These are phyloP conservation scores for Chironomus riparius DNA, from an alignment of 2,888 invertebrate genomes.

Conservation along the genomic window DNA sequence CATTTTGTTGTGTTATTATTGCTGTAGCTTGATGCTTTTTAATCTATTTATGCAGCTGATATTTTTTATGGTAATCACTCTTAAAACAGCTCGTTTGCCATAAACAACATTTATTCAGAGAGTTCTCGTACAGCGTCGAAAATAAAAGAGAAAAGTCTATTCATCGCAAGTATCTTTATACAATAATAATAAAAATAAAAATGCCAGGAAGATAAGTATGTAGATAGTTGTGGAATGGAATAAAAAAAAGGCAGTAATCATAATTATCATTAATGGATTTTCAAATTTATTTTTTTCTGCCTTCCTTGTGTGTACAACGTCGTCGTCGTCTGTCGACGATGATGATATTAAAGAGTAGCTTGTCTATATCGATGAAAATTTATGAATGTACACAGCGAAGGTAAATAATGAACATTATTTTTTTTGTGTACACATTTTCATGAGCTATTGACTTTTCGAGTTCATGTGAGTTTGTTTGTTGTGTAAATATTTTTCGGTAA, in stretches of 20 bases:
- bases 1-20: too few species aligned
- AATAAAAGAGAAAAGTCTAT: neutral
- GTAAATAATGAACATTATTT: neutral
- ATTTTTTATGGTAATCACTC: slow-evolving; percentile 9
- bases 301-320: neutral
- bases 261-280: neutral
- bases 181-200: neutral
- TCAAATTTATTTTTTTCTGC: neutral
- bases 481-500: neutral
- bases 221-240: too few species aligned
- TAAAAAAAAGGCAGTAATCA: neutral
- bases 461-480: neutral
- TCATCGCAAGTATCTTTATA: too few species aligned
- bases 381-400: neutral
- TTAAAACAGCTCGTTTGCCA: neutral
- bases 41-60: slow-evolving; percentile 12
- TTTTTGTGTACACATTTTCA: neutral
- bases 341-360: neutral
- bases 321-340: neutral
- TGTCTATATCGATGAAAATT: neutral
- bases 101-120: neutral
- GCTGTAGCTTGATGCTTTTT: neutral
- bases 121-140: neutral
- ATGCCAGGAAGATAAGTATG: neutral
- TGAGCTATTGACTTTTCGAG: neutral